Base-by-base conservation (phyloP, 2,888 invertebrate species). In the Camptogramma bilineatum region DNA sequence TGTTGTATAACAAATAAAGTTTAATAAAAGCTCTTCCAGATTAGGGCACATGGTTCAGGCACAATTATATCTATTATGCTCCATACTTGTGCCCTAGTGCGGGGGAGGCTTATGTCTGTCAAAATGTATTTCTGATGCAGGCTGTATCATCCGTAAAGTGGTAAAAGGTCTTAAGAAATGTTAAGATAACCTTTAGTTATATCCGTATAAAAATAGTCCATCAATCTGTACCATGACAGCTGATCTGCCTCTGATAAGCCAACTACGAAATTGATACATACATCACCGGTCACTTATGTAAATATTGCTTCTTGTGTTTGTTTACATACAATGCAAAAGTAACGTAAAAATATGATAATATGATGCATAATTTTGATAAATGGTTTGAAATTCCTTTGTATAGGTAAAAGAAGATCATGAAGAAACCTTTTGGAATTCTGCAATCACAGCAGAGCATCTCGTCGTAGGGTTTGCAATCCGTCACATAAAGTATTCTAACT, bases 271-370 rank as follows among this genome's bases (percentile, higher is more conserved):
- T 64, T 60, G 64, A 56, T 64, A 65, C 60, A 52, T 55, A 58
- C 54, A 61, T 48, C 54, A 59, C 16, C 31, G 19, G 52, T 52
- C 58, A 42, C 54, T 63, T 64, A 64, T 64, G 67, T 62, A 54
- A 70, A 67, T 64, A 61, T 48, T 31, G 19, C 47, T 55, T 50
- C 46, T 66, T 60, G 47, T 56, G 13, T 34, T 55, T 46, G 66
- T 68, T 68, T 54, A 62, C 70, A 68, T 66, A 70, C 64, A 70
- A 68, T 68, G 66, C 53, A 47, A 58, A 53, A 39, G 47, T 16
- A 50, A 54, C 46, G 54, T 52, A 55, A 67, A 60, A 61, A 64
- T 69, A 47, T 64, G 64, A 62, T 31, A 67, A 64, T 54, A 47
- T 44, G 39, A 64, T 56, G 52, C 44, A 59, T 44, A 46, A 46